Percentiles rank a stretch among this genome's conserved stretches.
Evolutionary conservation across 2,797 vertebrate genomes (phyloP).

Genomic region (Dryobates pubescens): DNA sequence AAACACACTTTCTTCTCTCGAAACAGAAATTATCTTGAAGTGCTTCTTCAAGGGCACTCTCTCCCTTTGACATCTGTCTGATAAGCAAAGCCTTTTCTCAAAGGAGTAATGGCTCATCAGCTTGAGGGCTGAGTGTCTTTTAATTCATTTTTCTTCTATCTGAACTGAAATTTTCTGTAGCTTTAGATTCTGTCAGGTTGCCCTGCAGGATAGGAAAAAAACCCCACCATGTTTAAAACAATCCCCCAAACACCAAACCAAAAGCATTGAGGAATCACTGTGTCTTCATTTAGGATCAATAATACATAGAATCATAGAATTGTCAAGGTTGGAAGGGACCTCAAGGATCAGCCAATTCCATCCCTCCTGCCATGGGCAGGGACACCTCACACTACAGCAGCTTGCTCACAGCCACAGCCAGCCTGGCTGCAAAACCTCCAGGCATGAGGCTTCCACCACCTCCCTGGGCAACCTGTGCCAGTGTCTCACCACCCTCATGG

Average conservation of each 20-base stretch:
- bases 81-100: neutral
- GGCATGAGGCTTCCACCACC: too few species aligned
- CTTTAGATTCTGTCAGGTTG: neutral
- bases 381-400: too few species aligned
- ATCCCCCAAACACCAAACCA: too few species aligned
- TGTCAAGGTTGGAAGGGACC: too few species aligned
- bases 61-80: neutral
- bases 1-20: neutral
- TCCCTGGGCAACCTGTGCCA: too few species aligned
- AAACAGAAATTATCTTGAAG: neutral
- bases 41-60: neutral
- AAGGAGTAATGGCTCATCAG: neutral
- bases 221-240: neutral
- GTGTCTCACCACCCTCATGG: too few species aligned
- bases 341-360: too few species aligned
- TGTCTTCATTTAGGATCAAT: neutral
- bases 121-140: neutral
- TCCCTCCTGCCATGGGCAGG: too few species aligned
- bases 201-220: neutral
- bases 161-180: neutral
- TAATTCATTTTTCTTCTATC: neutral
- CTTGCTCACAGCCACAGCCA: too few species aligned
- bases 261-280: neutral
- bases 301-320: neutral
- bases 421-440: too few species aligned